A percentile compares a stretch with the other conserved stretches of the same genome.
Conservation (phyloP, 1,140 invertebrate genomes). For the Radopholus similis region DNA sequence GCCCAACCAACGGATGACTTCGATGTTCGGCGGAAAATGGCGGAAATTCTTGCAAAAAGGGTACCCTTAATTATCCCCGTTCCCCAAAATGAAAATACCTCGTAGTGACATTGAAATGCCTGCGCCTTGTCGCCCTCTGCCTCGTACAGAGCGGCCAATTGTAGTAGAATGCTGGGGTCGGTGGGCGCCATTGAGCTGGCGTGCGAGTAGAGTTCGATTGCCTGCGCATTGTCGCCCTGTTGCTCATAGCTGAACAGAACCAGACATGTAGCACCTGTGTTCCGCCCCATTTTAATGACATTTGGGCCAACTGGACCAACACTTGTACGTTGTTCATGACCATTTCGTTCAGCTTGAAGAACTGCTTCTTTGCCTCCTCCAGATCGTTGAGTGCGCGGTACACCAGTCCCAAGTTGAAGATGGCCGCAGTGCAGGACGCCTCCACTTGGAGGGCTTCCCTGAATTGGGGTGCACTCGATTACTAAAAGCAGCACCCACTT, state of each 20-base stretch:
- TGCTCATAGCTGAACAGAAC: slow-evolving; percentile 68
- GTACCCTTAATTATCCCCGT: background rate
- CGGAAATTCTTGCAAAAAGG: slow-evolving; percentile 70
- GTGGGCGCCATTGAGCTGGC: slow-evolving; percentile 76
- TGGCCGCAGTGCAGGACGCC: slow-evolving; percentile 78
- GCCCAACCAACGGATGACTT: slow-evolving; percentile 83
- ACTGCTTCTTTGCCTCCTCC: slow-evolving; percentile 75
- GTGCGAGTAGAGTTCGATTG: slow-evolving; percentile 74
- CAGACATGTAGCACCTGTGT: background rate
- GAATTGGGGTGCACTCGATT: slow-evolving; percentile 6
- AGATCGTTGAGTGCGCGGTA: slow-evolving; percentile 63
- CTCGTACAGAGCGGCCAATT: slow-evolving; percentile 80
- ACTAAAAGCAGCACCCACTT: slow-evolving; percentile 49
- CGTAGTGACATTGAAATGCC: slow-evolving; percentile 84
- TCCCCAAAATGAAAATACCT: slow-evolving; percentile 68
- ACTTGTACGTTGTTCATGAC: slow-evolving; percentile 76
- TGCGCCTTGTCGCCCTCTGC: slow-evolving; percentile 80
- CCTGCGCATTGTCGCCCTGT: slow-evolving; percentile 73
- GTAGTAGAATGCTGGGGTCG: slow-evolving; percentile 76
- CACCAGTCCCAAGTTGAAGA: slow-evolving; percentile 70
- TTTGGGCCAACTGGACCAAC: slow-evolving; percentile 77
- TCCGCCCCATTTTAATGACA: slow-evolving; percentile 69
- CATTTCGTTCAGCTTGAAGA: slow-evolving; percentile 76
- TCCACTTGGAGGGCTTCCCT: slow-evolving; percentile 75
- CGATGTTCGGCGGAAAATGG: slow-evolving; percentile 81